Percentiles rank a stretch among this genome's conserved stretches.
Conservation (phyloP, 2,888 invertebrate genomes). For the Acrobasis consociella region DNA sequence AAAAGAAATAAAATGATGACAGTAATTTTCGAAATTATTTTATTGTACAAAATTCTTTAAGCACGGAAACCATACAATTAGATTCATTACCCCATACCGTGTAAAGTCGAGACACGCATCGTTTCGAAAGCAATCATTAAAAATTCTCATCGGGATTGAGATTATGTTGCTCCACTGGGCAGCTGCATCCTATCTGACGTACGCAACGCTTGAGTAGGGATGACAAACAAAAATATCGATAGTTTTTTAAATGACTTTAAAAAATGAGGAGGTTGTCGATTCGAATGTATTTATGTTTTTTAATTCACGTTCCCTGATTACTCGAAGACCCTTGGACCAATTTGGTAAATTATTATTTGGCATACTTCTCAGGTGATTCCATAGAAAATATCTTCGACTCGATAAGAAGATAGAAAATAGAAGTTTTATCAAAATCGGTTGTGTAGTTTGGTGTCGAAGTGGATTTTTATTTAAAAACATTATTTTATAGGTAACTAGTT, state of each 20-base stretch:
- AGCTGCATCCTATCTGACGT: conserved; percentile 36
- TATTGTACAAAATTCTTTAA: conserved; percentile 5
- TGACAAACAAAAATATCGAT: conserved; percentile 24
- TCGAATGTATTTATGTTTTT: too few relatives aligned
- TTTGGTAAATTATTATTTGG: too few relatives aligned
- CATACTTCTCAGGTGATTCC: too few relatives aligned
- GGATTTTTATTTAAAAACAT: too few relatives aligned
- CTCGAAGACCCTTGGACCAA: too few relatives aligned
- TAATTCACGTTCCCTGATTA: too few relatives aligned
- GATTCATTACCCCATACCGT: conserved; percentile 17
- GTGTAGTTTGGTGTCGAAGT: too few relatives aligned
- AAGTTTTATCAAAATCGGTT: too few relatives aligned
- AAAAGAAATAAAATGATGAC: conserved; percentile 10
- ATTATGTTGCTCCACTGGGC: conserved; percentile 47
- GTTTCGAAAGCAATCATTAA: conserved; percentile 27
- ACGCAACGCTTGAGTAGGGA: conserved; percentile 46
- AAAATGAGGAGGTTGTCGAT: too few relatives aligned
- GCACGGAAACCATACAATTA: conserved; percentile 1
- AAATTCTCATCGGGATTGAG: conserved; percentile 38
- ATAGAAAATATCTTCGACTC: too few relatives aligned
- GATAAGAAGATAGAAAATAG: too few relatives aligned
- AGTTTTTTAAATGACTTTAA: background rate
- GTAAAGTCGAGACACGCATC: conserved; percentile 19
- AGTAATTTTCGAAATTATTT: conserved; percentile 11
- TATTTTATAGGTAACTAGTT: too few relatives aligned